Base-by-base conservation (phyloP, 2,888 invertebrate species). In the Lutraria lutraria region DNA sequence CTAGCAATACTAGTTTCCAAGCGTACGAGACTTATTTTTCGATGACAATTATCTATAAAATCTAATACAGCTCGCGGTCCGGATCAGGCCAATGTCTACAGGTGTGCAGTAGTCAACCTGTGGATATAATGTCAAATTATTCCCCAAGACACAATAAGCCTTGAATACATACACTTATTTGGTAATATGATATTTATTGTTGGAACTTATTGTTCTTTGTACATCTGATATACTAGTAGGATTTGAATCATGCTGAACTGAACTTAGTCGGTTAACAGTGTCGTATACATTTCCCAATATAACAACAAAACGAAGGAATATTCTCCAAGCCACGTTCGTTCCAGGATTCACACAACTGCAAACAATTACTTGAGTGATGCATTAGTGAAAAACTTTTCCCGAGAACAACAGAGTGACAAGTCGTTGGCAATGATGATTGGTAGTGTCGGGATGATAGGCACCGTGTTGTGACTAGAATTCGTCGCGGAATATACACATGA, bases 231-330 rank as follows among this genome's bases (percentile, higher is more conserved):
- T 76, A n/a, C n/a, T n/a, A n/a, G n/a, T n/a, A 34, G 76, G 34
- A 16, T 34, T 31, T 31, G 76, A 76, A 76, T 2, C 0, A 76
- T 19, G 19, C 25, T 34, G n/a, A n/a, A n/a, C n/a, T n/a, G n/a
- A n/a, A n/a, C 31, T 10, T 34, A 15, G 31, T 34, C 29, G 1
- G 34, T 34, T 19, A 34, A 76, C 34, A 19, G 76, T 31, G 16
- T 76, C 34, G 31, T 76, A 34, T 76, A 34, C 76, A 76, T 76
- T 76, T 76, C 29, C 76, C 76, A 76, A 76, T 76, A 76, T 3
- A 34, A 19, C 31, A 34, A 34, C 19, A 76, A 34, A 25, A 34
- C 0, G 76, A 34, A 16, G 25, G 31, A 31, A 76, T 76, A 19
- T 43, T 76, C 31, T 31, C 34, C 76, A 15, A 25, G 63, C 25